Conservation (phyloP, 2,797 vertebrate genomes). For the Hylomyscus alleni region DNA sequence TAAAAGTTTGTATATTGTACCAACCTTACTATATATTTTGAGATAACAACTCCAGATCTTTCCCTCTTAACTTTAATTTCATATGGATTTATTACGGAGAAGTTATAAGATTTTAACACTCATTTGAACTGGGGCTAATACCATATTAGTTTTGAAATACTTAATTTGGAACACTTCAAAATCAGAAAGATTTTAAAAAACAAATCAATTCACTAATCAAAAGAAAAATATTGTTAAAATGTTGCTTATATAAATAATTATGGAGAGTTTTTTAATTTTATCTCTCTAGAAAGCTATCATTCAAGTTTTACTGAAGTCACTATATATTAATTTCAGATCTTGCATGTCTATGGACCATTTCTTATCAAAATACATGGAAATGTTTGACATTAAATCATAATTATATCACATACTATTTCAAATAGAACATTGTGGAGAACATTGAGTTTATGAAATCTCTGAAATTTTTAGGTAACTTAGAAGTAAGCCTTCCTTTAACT, state of each 20-base stretch:
- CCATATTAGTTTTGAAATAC: background rate
- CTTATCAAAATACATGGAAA: background rate
- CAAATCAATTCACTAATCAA: background rate
- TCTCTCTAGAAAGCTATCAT: background rate
- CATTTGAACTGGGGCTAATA: background rate
- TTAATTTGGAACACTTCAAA: background rate
- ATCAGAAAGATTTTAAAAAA: background rate
- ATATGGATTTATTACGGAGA: constrained; percentile 7
- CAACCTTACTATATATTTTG: background rate
- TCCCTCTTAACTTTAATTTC: constrained; percentile 15
- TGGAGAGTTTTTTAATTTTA: background rate
- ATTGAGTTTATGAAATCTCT: background rate
- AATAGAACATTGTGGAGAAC: background rate
- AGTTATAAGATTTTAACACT: background rate
- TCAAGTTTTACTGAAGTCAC: background rate
- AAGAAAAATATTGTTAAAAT: constrained; percentile 1
- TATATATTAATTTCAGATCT: background rate
- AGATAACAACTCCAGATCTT: background rate
- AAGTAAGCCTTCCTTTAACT: background rate
- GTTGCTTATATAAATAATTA: constrained; percentile 6
- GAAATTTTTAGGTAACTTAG: background rate
- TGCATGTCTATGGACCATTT: background rate
- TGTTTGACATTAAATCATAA: background rate
- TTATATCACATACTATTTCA: background rate
- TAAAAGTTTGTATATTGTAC: constrained; percentile 21